Evolutionary conservation across 1,140 invertebrate species (phyloP), one percentile per base, ranked within the genome.

Genomic region (Sycobia sp.): DNA sequence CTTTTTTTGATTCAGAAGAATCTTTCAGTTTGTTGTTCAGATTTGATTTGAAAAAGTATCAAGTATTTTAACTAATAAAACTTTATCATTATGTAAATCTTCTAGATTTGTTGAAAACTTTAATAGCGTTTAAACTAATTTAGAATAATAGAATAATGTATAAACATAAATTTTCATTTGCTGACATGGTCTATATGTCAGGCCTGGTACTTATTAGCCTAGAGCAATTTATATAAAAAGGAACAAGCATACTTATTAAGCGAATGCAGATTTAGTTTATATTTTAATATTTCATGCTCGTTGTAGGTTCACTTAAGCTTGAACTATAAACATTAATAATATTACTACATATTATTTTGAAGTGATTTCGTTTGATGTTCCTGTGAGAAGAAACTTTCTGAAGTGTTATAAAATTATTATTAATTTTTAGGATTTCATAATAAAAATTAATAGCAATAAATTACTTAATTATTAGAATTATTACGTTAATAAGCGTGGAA

Each of bases 201-300:
- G n/a, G n/a, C n/a, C n/a, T n/a, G n/a, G n/a, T n/a, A n/a, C n/a
- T n/a, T n/a, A 32, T 32, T 11, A 60, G 13, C 27, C n/a, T 10
- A 11, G n/a, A n/a, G n/a, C n/a, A 55, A 27, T 39, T 18, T 47
- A 51, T 7, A 20, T n/a, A 47, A 29, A 38, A 49, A 36, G 39
- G 22, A 63, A 63, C n/a, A n/a, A 56, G 34, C 44, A 56, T 49
- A 62, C 44, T 57, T 57, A 3, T 41, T 63, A 50, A 62, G 41
- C 36, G 20, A 47, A 54, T 49, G 43, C 14, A 14, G 41, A 61
- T 60, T 27, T 47, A 62, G 7, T 47, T 46, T 62, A 38, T 9
- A 47, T 54, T 62, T 18, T 27, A 54, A 8, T 62, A 53, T 60
- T 53, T 51, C 8, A 58, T 41, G 49, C 49, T 49, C 29, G 29